A percentile compares a stretch with the other conserved stretches of the same genome.
Conservation (phyloP, 1,140 invertebrate species). For the Globodera rostochiensis region DNA sequence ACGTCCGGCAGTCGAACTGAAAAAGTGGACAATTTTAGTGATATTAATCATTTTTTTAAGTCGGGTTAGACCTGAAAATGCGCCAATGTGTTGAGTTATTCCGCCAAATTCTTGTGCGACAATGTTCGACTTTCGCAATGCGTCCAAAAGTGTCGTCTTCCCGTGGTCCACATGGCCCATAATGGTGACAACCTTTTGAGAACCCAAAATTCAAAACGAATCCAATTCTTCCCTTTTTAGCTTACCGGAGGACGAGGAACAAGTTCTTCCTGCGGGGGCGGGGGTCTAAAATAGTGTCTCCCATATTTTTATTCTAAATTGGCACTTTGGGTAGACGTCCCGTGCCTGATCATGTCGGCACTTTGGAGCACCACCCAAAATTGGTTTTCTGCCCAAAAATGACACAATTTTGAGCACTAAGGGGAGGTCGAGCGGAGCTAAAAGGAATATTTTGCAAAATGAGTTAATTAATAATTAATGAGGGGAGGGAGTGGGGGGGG, state of each 20-base stretch:
- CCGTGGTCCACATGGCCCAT: slow-evolving; percentile 99
- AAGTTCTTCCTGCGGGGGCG: slow-evolving; percentile 39
- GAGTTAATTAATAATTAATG: not conserved
- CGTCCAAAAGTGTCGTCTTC: slow-evolving; percentile 93
- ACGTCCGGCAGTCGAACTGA: slow-evolving; percentile 73
- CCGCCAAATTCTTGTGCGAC: slow-evolving; percentile 94
- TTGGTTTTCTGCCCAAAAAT: slow-evolving; percentile 11
- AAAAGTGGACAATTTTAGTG: slow-evolving; percentile 36
- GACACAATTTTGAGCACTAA: slow-evolving; percentile 18
- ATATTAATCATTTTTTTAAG: not conserved
- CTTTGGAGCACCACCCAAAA: slow-evolving; percentile 11
- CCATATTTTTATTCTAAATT: not conserved
- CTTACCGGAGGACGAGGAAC: slow-evolving; percentile 67
- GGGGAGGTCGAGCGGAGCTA: slow-evolving; percentile 11
- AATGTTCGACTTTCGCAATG: slow-evolving; percentile 81
- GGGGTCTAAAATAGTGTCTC: slow-evolving; percentile 25
- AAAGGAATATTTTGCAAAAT: not conserved
- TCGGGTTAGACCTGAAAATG: slow-evolving; percentile 76
- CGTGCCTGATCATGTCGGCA: not conserved
- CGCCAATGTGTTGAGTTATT: slow-evolving; percentile 98
- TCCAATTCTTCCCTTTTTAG: no score
- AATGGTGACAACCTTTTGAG: slow-evolving; percentile 76
- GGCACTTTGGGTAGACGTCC: slow-evolving; percentile 25
- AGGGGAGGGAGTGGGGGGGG: not conserved
- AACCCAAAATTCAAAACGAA: not conserved